Conservation (phyloP, 2,888 invertebrate genomes). For the Amphipyra tragopoginis region DNA sequence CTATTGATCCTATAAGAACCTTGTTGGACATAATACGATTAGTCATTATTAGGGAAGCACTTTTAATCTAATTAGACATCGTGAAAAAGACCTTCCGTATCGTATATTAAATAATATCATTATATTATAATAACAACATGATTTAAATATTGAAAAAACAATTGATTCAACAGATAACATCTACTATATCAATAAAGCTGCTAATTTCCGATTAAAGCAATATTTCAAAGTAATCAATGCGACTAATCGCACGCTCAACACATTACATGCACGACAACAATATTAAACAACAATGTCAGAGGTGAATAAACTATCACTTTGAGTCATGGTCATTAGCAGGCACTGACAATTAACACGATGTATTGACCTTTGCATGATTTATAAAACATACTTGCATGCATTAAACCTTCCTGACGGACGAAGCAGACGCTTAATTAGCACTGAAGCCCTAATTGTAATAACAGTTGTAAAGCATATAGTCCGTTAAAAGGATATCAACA, state of each 20-base stretch:
- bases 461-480: slow-evolving; percentile 3
- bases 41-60: slow-evolving; percentile 22
- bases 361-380: slow-evolving; percentile 46
- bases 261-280: slow-evolving; percentile 28
- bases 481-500: slow-evolving; percentile 11
- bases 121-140: no score
- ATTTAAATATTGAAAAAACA: no score
- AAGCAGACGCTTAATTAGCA: slow-evolving; percentile 17
- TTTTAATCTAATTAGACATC: slow-evolving; percentile 16
- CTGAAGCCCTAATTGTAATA: slow-evolving; percentile 22
- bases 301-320: slow-evolving; percentile 59
- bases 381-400: slow-evolving; percentile 32
- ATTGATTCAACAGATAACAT: no score
- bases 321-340: slow-evolving; percentile 50
- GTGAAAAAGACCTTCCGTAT: neutral
- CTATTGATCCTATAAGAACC: no score
- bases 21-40: slow-evolving; percentile 28
- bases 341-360: slow-evolving; percentile 40
- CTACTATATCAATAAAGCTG: neutral
- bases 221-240: slow-evolving; percentile 16
- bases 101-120: neutral
- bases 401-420: slow-evolving; percentile 16
- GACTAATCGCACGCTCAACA: slow-evolving; percentile 26
- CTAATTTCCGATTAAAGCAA: slow-evolving; percentile 3
- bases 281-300: slow-evolving; percentile 44